Evolutionary conservation across 1,140 invertebrate species (phyloP).

Genomic region (Drosophila jambulina): DNA sequence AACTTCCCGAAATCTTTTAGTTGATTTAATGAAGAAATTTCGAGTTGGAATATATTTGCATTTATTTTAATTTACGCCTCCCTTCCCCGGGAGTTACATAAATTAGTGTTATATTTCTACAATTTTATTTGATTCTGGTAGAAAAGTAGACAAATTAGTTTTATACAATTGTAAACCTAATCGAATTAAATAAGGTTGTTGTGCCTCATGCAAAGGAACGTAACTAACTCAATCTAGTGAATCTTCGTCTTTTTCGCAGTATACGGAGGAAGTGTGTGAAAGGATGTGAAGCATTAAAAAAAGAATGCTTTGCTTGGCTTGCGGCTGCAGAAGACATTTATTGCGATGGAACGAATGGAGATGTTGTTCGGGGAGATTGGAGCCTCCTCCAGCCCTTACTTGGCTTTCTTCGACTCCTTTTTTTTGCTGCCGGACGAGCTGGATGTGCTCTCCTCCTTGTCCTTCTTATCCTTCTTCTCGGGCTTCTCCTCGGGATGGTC

Average conservation of each 20-base stretch:
- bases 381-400: constrained; percentile 66
- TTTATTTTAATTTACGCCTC: constrained; percentile 27
- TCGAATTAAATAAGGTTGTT: constrained; percentile 62
- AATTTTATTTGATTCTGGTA: constrained; percentile 46
- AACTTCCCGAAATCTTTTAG: neutral
- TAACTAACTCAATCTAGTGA: constrained; percentile 44
- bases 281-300: constrained; percentile 23
- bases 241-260: constrained; percentile 57
- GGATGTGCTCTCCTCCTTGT: constrained; percentile 68
- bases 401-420: constrained; percentile 81
- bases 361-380: constrained; percentile 3
- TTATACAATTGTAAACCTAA: constrained; percentile 51
- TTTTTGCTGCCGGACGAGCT: constrained; percentile 70
- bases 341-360: constrained; percentile 53
- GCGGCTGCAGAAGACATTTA: constrained; percentile 57
- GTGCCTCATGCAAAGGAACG: constrained; percentile 61
- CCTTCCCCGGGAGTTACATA: constrained; percentile 20
- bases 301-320: constrained; percentile 39
- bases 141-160: constrained; percentile 43
- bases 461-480: constrained; percentile 85
- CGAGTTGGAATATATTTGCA: constrained; percentile 32
- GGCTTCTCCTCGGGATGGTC: constrained; percentile 87
- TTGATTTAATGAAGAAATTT: neutral
- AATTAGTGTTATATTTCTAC: constrained; percentile 28
- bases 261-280: constrained; percentile 4